These are phyloP conservation scores for Tenodera sinensis DNA, from an alignment of 2,888 invertebrate genomes.

Conservation along the genomic window DNA sequence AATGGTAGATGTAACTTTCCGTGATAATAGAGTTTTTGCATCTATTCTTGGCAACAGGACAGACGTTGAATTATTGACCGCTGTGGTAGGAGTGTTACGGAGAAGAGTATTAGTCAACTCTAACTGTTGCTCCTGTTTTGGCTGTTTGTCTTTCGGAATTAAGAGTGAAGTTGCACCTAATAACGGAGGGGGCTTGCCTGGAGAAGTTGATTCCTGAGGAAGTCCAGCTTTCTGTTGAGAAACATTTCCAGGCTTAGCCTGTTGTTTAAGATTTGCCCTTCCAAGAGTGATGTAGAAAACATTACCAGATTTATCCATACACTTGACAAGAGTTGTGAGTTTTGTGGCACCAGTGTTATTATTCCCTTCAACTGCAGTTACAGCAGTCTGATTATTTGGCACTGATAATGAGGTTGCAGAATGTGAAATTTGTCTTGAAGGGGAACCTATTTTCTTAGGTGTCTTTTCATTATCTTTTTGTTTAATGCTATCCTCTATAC, in stretches of 20 bases:
- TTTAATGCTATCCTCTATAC: background rate
- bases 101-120: background rate
- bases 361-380: background rate
- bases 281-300: constrained; percentile 24
- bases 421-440: background rate
- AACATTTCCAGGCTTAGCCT: background rate
- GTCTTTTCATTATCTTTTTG: background rate
- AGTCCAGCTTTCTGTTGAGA: background rate
- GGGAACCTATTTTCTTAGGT: background rate
- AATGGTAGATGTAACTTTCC: background rate
- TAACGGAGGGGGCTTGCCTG: background rate
- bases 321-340: constrained; percentile 22
- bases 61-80: background rate
- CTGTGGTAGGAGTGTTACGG: background rate
- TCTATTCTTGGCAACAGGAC: background rate
- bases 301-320: constrained; percentile 22
- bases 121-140: background rate
- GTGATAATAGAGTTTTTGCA: background rate
- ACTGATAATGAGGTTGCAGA: background rate
- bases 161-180: background rate
- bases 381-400: background rate
- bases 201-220: background rate
- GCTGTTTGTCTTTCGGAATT: background rate
- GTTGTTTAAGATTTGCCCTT: background rate
- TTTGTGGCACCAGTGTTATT: background rate